phyloP scores from a whole-genome alignment of 2,888 invertebrate species.

The Andrena marginata region DNA sequence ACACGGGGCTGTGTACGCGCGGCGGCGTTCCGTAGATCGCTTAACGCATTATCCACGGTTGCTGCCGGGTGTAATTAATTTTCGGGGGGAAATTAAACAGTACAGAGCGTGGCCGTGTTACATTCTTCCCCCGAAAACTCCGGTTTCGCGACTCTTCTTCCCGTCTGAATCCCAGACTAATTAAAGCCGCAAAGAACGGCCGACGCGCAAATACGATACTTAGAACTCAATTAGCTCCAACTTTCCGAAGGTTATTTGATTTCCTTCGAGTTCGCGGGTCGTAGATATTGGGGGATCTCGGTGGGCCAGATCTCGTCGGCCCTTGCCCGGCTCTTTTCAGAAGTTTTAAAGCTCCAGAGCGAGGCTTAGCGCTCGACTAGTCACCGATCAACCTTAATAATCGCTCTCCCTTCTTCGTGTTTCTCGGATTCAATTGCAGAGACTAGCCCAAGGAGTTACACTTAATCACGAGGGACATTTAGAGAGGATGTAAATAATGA shows the following conservation, averaged over 20 bases:
- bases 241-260: conserved; percentile 32
- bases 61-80: conserved; percentile 40
- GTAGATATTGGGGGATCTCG: conserved; percentile 13
- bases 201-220: conserved; percentile 20
- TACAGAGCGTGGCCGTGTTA: background rate
- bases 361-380: too few species aligned
- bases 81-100: conserved; percentile 4
- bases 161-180: background rate
- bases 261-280: background rate
- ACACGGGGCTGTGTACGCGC: background rate
- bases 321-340: background rate
- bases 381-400: too few species aligned
- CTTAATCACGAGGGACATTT: too few species aligned
- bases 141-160: conserved; percentile 3
- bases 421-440: too few species aligned
- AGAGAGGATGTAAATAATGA: too few species aligned
- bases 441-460: background rate
- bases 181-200: conserved; percentile 10
- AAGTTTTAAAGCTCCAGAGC: background rate
- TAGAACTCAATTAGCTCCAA: conserved; percentile 14
- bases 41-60: conserved; percentile 16
- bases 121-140: background rate
- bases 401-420: too few species aligned
- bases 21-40: conserved; percentile 21
- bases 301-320: too few species aligned